Conservation (phyloP, 2,797 vertebrate genomes). For the Lagocephalus sceleratus region DNA sequence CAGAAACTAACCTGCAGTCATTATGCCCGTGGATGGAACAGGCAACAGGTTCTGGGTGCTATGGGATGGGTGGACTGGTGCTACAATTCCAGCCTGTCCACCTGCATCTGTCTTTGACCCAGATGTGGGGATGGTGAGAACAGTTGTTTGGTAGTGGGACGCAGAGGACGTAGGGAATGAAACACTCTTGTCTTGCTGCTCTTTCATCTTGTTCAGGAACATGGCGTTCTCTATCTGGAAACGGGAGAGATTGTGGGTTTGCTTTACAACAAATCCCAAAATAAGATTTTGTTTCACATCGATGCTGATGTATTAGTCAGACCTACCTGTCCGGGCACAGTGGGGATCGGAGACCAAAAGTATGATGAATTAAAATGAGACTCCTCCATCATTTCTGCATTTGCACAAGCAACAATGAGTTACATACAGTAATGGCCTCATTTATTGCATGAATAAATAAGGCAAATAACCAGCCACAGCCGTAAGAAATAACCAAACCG, state of each 20-base stretch:
- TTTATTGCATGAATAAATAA: background rate
- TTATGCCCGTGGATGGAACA: constrained; percentile 91
- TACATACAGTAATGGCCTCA: background rate
- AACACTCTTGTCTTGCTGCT: constrained; percentile 90
- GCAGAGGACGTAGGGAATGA: constrained; percentile 82
- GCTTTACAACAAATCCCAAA: background rate
- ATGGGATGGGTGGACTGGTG: constrained; percentile 86
- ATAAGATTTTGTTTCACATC: background rate
- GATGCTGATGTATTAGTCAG: background rate
- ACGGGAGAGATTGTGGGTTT: too few species aligned
- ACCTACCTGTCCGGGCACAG: constrained; percentile 91
- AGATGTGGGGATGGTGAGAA: constrained; percentile 90
- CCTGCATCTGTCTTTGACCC: constrained; percentile 78
- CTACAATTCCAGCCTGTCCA: constrained; percentile 46
- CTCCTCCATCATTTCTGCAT: constrained; percentile 92
- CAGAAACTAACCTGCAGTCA: constrained; percentile 86
- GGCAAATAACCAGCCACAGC: background rate
- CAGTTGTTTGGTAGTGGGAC: constrained; percentile 88
- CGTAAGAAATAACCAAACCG: background rate
- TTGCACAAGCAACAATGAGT: constrained; percentile 17
- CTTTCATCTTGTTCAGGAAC: constrained; percentile 98
- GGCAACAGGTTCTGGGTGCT: constrained; percentile 95
- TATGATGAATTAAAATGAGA: constrained; percentile 98
- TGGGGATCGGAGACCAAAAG: constrained; percentile 94
- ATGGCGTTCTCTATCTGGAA: constrained; percentile 93